Conservation (phyloP, 2,888 invertebrate species). For the Lymantria dispar region DNA sequence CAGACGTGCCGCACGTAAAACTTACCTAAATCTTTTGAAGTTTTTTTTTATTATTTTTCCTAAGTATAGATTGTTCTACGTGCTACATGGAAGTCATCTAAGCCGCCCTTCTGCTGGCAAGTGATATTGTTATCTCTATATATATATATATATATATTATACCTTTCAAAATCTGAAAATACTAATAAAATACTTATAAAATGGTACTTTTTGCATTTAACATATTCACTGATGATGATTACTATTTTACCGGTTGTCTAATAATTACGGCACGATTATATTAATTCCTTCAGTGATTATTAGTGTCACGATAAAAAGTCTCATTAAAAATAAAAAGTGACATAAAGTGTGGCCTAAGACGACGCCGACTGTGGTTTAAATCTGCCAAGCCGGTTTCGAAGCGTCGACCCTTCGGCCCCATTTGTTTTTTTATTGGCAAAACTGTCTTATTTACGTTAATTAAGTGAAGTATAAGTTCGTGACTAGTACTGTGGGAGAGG, state of each 20-base stretch:
- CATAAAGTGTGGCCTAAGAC: slow-evolving; percentile 64
- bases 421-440: slow-evolving; percentile 70
- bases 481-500: slow-evolving; percentile 73
- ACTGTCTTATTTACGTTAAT: slow-evolving; percentile 80
- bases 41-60: too few relatives aligned
- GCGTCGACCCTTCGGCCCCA: slow-evolving; percentile 58
- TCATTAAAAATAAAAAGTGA: slow-evolving; percentile 72
- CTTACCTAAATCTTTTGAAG: too few relatives aligned
- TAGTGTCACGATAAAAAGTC: slow-evolving; percentile 51
- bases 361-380: slow-evolving; percentile 39
- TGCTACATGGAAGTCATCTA: too few relatives aligned
- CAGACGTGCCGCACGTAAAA: too few relatives aligned
- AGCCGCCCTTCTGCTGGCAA: too few relatives aligned
- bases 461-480: slow-evolving; percentile 82
- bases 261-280: not conserved
- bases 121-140: too few relatives aligned
- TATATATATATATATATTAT: too few relatives aligned
- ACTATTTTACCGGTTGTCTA: not conserved
- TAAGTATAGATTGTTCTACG: too few relatives aligned
- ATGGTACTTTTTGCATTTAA: too few relatives aligned
- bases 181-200: too few relatives aligned
- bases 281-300: slow-evolving; percentile 24
- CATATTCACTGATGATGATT: not conserved
- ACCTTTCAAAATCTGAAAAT: too few relatives aligned
- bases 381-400: slow-evolving; percentile 66